Evolutionary conservation across 2,797 vertebrate genomes (phyloP).

Genomic region (Molossus molossus): DNA sequence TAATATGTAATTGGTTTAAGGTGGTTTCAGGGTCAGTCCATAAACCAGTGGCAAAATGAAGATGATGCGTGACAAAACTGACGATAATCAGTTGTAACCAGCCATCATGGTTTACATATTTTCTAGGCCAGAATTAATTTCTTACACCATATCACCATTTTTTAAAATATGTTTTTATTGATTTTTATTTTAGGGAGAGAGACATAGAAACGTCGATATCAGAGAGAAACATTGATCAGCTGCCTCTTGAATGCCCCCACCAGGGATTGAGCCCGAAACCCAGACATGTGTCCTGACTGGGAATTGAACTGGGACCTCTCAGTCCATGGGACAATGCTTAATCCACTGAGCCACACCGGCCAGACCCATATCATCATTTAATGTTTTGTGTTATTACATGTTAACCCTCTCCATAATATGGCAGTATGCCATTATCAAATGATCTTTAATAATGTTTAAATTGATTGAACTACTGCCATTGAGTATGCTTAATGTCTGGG

Average conservation of each 20-base stretch:
- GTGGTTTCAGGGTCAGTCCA: neutral
- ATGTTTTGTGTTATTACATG: conserved; percentile 11
- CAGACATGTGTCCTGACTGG: too few species aligned
- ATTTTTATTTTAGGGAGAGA: too few species aligned
- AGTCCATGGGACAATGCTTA: too few species aligned
- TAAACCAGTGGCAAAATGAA: conserved; percentile 27
- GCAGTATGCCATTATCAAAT: neutral
- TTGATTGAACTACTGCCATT: neutral
- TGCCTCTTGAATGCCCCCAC: too few species aligned
- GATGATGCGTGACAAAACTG: neutral
- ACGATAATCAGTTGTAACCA: neutral
- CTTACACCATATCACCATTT: neutral
- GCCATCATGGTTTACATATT: neutral
- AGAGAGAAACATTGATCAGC: too few species aligned
- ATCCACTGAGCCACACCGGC: too few species aligned
- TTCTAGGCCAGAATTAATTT: neutral
- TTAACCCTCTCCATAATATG: neutral
- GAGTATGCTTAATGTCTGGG: neutral
- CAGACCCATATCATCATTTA: neutral
- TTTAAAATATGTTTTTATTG: too few species aligned
- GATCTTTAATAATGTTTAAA: neutral
- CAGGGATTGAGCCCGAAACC: too few species aligned
- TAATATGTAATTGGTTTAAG: neutral
- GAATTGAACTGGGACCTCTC: too few species aligned
- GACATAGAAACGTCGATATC: too few species aligned